These are phyloP conservation scores for Oxyura jamaicensis DNA, from an alignment of 2,113 vertebrate species.

Conservation along the genomic window DNA sequence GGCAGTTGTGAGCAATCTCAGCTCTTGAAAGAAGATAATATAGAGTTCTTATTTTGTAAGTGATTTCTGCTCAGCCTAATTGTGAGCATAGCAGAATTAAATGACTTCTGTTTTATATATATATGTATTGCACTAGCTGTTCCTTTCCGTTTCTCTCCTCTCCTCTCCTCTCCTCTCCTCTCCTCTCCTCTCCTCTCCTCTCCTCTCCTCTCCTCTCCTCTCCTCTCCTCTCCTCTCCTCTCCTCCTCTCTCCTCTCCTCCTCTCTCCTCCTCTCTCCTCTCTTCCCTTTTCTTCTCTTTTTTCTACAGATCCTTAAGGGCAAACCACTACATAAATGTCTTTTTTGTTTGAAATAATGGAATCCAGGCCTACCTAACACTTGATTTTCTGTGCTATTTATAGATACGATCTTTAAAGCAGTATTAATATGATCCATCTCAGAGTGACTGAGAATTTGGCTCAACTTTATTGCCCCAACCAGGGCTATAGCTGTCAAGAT, in stretches of 20 bases:
- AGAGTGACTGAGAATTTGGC: slow-evolving; percentile 44
- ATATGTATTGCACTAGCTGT: background rate
- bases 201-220: too few species aligned
- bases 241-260: too few species aligned
- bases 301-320: slow-evolving; percentile 9
- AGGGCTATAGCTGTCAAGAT: slow-evolving; percentile 14
- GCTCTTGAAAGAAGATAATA: background rate
- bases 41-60: background rate
- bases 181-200: too few species aligned
- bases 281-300: background rate
- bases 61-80: background rate
- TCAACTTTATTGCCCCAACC: slow-evolving; percentile 2
- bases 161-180: too few species aligned
- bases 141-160: background rate
- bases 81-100: background rate
- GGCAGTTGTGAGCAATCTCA: background rate
- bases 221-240: too few species aligned
- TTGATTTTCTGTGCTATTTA: slow-evolving; percentile 31
- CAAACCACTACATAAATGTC: slow-evolving; percentile 9
- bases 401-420: slow-evolving; percentile 53
- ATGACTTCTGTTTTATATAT: background rate
- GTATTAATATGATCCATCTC: slow-evolving; percentile 28
- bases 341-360: slow-evolving; percentile 6
- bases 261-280: too few species aligned
- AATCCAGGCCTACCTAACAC: slow-evolving; percentile 20